Percentiles rank a stretch among this genome's conserved stretches.
Conservation (phyloP, 2,888 invertebrate species). For the Zaprionus lineosus region DNA sequence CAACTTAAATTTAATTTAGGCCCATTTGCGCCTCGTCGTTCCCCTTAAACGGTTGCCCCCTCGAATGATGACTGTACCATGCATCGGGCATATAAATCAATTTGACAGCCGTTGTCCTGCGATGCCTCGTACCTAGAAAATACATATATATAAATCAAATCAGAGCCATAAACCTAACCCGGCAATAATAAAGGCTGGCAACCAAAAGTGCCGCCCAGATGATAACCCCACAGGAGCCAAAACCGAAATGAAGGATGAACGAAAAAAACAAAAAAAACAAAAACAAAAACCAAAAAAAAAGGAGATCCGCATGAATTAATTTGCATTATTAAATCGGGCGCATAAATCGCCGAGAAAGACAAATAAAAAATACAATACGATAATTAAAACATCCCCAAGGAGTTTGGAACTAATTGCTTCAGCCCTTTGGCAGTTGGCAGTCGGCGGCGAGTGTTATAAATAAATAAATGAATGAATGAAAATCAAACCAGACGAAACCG, state of each 20-base stretch:
- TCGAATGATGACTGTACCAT: neutral
- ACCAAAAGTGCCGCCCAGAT: constrained; percentile 29
- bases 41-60: constrained; percentile 3
- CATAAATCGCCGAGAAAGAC: constrained; percentile 46
- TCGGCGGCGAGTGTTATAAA: constrained; percentile 53
- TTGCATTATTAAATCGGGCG: constrained; percentile 66
- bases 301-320: constrained; percentile 53
- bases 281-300: constrained; percentile 11
- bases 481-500: constrained; percentile 39
- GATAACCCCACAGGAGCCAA: constrained; percentile 18
- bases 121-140: constrained; percentile 16
- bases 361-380: constrained; percentile 53
- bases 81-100: constrained; percentile 36
- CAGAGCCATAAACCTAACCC: constrained; percentile 31
- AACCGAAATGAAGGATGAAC: too few species aligned
- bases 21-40: neutral
- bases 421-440: constrained; percentile 57
- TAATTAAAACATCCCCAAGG: constrained; percentile 65
- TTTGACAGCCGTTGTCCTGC: constrained; percentile 7
- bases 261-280: constrained; percentile 11
- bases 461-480: constrained; percentile 63
- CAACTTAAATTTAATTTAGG: constrained; percentile 8
- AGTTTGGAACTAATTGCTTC: constrained; percentile 60
- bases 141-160: constrained; percentile 47
- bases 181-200: constrained; percentile 19